Base-by-base conservation (phyloP, 2,888 invertebrate species). In the Apamea sordens region DNA sequence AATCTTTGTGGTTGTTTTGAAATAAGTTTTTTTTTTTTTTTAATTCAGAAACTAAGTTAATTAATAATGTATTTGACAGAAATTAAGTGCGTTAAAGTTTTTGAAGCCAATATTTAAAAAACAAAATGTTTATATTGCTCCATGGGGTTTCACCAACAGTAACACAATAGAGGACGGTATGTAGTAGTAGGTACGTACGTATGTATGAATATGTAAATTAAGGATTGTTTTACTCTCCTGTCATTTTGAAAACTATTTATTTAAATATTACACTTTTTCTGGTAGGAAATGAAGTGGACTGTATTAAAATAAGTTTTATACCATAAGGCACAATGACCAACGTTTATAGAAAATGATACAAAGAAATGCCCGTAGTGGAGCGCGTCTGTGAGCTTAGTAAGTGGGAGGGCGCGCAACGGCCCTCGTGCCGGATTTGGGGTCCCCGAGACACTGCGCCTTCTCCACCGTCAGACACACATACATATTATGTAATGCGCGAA, bases 1-100 rank as follows among this genome's bases (percentile, higher is more conserved):
- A 76, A 73, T 47, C n/a, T 61, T 81, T 86, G 68, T 67, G 69
- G 70, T 36, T 68, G 50, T 61, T 67, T 77, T 61, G 0, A 53
- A 70, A 47, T 36, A 59, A 28, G 21, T 56, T 50, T 47, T 69
- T 32, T 47, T 41, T 70, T 36, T 59, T 59, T 44, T n/a, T n/a
- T n/a, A n/a, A 7, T 41, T 15, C 1, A 59, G 10, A n/a, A 7
- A 59, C 68, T 56, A 73, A 61, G 15, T 28, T 53, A 11, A 24
- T 67, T 56, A 44, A 32, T 18, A 69, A 76, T 44, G 7, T 18
- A 13, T 72, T 74, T 28, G 4, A 7, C 1, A 21, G 3, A n/a
- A 65, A 59, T 65, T 44, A 44, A 53, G 10, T 10, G 8, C 53
- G 8, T 13, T 21, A 3, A 32, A 53, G 8, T 63, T 63, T 47